Evolutionary conservation across 2,888 invertebrate species (phyloP).

Genomic region (Ectropis crepuscularia): DNA sequence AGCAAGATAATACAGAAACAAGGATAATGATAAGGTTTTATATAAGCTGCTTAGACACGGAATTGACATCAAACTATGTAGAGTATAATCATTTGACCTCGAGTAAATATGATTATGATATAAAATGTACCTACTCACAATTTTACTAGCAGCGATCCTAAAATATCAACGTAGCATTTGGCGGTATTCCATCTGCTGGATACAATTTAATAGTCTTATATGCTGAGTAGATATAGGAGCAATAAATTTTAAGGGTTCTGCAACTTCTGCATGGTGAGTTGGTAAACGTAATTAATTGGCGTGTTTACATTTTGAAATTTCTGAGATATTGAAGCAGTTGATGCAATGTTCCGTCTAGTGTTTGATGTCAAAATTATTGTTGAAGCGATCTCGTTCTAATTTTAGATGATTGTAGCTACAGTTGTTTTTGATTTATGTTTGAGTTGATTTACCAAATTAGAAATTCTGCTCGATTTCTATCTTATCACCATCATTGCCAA

Average conservation of each 20-base stretch:
- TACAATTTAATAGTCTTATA: slow-evolving; percentile 40
- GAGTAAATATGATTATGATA: slow-evolving; percentile 41
- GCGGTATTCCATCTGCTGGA: slow-evolving; percentile 52
- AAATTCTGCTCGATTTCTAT: background rate
- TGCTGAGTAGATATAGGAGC: slow-evolving; percentile 21
- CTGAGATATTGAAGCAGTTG: slow-evolving; percentile 12
- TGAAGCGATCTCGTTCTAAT: slow-evolving; percentile 15
- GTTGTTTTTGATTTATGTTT: slow-evolving; percentile 8
- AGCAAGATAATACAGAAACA: background rate
- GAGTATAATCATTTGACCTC: slow-evolving; percentile 8
- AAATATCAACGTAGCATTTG: slow-evolving; percentile 55
- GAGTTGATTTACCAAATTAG: slow-evolving; percentile 4
- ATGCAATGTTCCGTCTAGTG: background rate
- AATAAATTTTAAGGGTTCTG: slow-evolving; percentile 25
- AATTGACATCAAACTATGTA: slow-evolving; percentile 3
- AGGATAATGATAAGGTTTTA: background rate
- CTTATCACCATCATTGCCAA: too few species aligned
- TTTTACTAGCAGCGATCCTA: slow-evolving; percentile 51
- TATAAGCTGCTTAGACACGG: background rate
- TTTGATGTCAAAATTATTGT: slow-evolving; percentile 14
- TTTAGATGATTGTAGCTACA: slow-evolving; percentile 8
- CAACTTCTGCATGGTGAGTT: slow-evolving; percentile 16
- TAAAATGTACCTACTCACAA: slow-evolving; percentile 39
- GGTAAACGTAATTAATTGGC: slow-evolving; percentile 28
- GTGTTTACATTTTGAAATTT: slow-evolving; percentile 29